These are phyloP conservation scores for Myotis findleyi DNA, from an alignment of 2,797 vertebrate species.

Conservation along the genomic window DNA sequence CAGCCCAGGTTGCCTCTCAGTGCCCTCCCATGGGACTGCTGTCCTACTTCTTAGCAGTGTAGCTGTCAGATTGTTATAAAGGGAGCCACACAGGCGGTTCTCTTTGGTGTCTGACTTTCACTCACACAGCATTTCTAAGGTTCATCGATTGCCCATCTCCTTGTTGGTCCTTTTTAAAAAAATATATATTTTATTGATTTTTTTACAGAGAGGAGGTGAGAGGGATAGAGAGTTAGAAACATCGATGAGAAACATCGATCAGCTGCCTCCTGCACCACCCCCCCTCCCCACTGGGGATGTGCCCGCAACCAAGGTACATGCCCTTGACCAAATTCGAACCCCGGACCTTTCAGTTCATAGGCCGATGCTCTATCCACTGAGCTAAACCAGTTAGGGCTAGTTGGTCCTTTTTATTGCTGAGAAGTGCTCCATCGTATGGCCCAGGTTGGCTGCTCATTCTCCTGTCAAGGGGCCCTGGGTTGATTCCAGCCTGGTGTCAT, in stretches of 20 bases:
- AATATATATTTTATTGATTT: too few relatives aligned
- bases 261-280: too few relatives aligned
- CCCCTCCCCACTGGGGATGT: too few relatives aligned
- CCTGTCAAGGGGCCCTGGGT: neutral
- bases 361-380: too few relatives aligned
- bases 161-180: neutral
- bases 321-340: too few relatives aligned
- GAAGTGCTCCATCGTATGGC: rapidly evolving
- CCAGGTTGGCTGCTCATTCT: neutral
- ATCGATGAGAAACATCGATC: too few relatives aligned
- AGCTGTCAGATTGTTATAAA: neutral
- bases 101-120: neutral
- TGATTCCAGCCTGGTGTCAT: neutral
- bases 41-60: neutral
- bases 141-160: rapidly evolving
- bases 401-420: neutral
- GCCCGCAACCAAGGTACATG: too few relatives aligned
- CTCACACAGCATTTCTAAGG: too few relatives aligned
- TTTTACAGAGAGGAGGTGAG: too few relatives aligned
- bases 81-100: rapidly evolving
- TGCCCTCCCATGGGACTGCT: rapidly evolving
- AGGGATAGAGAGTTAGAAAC: too few relatives aligned
- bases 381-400: too few relatives aligned
- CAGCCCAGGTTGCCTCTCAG: neutral
- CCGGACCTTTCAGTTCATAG: too few relatives aligned